phyloP scores from a whole-genome alignment of 2,888 invertebrate genomes.

The Frankliniella intonsa region DNA sequence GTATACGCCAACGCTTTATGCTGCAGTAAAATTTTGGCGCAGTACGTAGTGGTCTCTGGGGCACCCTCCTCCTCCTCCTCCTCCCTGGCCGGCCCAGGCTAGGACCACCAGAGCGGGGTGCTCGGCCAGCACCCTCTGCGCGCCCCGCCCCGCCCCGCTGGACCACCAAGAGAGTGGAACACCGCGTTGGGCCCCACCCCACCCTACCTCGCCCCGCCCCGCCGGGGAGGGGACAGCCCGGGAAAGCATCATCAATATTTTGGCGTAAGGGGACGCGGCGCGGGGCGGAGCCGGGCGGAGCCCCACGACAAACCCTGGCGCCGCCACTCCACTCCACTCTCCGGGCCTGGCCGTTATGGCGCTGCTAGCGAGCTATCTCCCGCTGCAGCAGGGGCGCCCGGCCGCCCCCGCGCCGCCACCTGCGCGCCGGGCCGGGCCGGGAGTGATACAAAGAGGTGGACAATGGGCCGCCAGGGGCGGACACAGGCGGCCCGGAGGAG shows the following conservation, averaged over 20 bases:
- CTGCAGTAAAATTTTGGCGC: not conserved
- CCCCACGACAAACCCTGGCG: not conserved
- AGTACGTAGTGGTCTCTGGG: not conserved
- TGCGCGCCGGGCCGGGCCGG: not conserved
- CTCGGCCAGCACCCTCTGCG: not conserved
- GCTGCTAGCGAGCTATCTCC: too few species aligned
- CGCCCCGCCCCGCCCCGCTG: not conserved
- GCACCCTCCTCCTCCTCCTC: too few species aligned
- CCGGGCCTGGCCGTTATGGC: too few species aligned
- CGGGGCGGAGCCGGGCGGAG: not conserved
- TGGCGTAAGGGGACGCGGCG: not conserved
- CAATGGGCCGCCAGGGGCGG: constrained; percentile 14
- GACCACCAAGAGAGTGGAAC: not conserved
- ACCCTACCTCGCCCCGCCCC: not conserved
- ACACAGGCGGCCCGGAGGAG: not conserved
- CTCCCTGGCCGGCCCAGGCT: too few species aligned
- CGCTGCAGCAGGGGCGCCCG: too few species aligned
- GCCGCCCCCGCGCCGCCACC: not conserved
- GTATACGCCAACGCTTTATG: constrained; percentile 1
- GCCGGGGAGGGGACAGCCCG: not conserved
- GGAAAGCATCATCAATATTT: constrained; percentile 5
- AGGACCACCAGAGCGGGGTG: not conserved
- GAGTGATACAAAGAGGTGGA: constrained; percentile 24
- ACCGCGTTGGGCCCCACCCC: not conserved
- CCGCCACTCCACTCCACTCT: too few species aligned